phyloP scores from a whole-genome alignment of 2,113 vertebrate species.

The Arvicanthis niloticus region DNA sequence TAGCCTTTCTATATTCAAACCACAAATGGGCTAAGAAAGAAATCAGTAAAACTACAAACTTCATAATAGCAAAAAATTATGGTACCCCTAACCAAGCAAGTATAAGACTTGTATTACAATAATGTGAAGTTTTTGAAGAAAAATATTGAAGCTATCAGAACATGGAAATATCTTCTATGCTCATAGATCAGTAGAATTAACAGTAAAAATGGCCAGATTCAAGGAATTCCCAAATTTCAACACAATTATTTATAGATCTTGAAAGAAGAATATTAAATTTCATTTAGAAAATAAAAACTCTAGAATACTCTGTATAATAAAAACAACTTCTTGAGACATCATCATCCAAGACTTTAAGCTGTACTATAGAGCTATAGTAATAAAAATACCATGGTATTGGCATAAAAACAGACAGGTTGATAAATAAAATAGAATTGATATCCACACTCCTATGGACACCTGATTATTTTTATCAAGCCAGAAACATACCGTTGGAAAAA shows the following conservation, averaged over 20 bases:
- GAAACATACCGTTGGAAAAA: background rate
- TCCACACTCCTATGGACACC: background rate
- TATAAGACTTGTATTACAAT: background rate
- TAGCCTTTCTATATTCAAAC: background rate
- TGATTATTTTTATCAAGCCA: background rate
- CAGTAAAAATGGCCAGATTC: background rate
- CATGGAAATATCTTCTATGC: background rate
- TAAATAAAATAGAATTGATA: background rate
- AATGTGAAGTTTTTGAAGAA: background rate
- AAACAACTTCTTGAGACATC: no score
- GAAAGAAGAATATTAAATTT: background rate
- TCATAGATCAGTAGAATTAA: background rate
- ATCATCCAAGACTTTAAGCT: background rate
- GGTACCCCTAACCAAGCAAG: background rate
- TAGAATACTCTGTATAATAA: no score
- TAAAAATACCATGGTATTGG: background rate
- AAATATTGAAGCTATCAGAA: background rate
- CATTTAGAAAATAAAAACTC: no score
- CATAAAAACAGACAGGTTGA: background rate
- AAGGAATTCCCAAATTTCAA: background rate
- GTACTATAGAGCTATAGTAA: background rate
- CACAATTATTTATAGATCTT: background rate
- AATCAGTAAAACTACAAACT: background rate
- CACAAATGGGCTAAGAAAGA: background rate
- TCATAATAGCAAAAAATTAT: background rate